Conservation (phyloP, 2,888 invertebrate genomes). For the Rhodophaea formosa region DNA sequence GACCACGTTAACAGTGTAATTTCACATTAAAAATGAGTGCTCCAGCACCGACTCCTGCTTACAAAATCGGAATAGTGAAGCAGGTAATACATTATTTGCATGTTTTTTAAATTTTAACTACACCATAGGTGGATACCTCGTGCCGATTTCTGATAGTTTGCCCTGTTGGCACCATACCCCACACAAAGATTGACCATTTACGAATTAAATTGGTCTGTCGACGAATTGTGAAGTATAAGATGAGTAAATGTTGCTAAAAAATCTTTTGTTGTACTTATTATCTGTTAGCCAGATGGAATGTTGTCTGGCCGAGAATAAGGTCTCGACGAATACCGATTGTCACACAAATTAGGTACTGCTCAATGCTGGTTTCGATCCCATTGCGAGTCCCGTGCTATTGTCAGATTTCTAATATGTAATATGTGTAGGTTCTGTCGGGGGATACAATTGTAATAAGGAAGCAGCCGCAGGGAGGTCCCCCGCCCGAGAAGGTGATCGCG, state of each 20-base stretch:
- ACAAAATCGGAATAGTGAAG: constrained; percentile 72
- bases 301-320: constrained; percentile 22
- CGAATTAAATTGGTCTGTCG: not conserved
- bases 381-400: constrained; percentile 11
- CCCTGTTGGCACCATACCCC: constrained; percentile 70
- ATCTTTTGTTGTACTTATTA: constrained; percentile 4
- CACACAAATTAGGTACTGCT: constrained; percentile 10
- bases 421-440: constrained; percentile 93
- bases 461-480: constrained; percentile 92
- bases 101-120: constrained; percentile 35
- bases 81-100: constrained; percentile 63
- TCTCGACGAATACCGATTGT: constrained; percentile 20
- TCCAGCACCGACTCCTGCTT: constrained; percentile 60
- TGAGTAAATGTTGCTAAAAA: not conserved
- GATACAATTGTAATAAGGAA: constrained; percentile 96
- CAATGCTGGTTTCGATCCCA: not conserved
- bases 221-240: not conserved
- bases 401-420: constrained; percentile 20
- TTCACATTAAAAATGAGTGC: constrained; percentile 66
- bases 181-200: constrained; percentile 21
- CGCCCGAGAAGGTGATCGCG: constrained; percentile 94
- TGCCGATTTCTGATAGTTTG: constrained; percentile 57
- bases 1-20: constrained; percentile 43
- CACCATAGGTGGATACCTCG: constrained; percentile 53
- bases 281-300: constrained; percentile 25